Base-by-base conservation (phyloP, 2,888 invertebrate genomes). In the Chymomyza fuscimana region DNA sequence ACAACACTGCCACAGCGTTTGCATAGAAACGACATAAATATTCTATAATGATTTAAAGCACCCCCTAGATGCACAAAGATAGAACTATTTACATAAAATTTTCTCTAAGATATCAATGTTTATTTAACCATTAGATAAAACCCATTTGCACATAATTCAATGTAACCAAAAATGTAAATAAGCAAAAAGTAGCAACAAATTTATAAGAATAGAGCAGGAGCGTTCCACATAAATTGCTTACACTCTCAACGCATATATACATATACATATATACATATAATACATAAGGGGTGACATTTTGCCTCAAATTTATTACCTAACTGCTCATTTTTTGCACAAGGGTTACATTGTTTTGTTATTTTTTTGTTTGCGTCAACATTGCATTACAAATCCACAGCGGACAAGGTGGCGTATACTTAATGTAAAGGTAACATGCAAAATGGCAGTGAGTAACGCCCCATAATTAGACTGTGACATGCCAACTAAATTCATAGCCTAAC, bases 391-490 rank as follows among this genome's bases (percentile, higher is more conserved):
- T 79, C 72, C 79, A 66, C 73, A 76, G 69, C 69, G 72, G 63
- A 61, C 70, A 67, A 63, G 36, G 59, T 60, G 70, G 74, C 77
- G 79, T 63, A 74, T 74, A 69, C 76, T 74, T 83, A 83, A 83
- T 83, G 84, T 84, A 77, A 77, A 70, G 59, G 68, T 72, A 76
- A 72, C 83, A 83, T 83, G 83, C 86, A 84, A 83, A 83, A 77
- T 76, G 79, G 82, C 84, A 83, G 86, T 83, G 82, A 74, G 10
- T 70, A 81, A 83, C 83, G 83, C 83, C 86, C 80, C 70, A 69
- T 83, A 81, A 83, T 86, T 86, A 81, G 86, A 64, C 80, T 69
- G 66, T 73, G 86, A 77, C 83, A 83, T 82, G 83, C 86, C 73
- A 83, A 83, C 78, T 81, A 74, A 54, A 22, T 46, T 46, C 58